Evolutionary conservation across 2,113 vertebrate genomes (phyloP).

Genomic region (Numenius arquata): DNA sequence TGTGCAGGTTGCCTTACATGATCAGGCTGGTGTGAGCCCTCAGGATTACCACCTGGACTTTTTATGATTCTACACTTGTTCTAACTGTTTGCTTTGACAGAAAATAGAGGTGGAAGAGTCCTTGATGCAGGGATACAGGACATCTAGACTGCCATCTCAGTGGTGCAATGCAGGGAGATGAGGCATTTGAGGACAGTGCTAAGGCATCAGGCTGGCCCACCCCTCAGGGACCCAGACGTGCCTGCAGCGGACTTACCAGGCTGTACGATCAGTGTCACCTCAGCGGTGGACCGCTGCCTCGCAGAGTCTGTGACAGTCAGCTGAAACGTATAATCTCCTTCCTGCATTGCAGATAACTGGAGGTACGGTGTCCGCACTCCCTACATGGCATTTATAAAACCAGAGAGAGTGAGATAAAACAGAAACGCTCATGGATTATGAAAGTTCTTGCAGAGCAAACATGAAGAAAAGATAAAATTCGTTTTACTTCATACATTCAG

Average conservation of each 20-base stretch:
- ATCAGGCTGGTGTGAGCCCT: background rate
- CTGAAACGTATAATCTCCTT: constrained; percentile 78
- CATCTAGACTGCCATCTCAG: background rate
- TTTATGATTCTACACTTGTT: background rate
- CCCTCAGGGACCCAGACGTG: background rate
- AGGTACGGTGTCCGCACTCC: constrained; percentile 73
- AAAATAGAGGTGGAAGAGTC: background rate
- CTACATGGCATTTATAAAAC: background rate
- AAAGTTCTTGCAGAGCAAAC: background rate
- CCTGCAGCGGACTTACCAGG: constrained; percentile 69
- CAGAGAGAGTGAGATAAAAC: fast-evolving
- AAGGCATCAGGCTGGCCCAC: background rate
- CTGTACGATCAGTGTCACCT: constrained; percentile 73
- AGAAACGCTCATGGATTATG: background rate
- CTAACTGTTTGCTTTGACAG: background rate
- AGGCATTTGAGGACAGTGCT: fast-evolving
- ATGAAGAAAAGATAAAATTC: background rate
- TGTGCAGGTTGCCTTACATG: background rate
- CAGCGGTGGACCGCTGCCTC: constrained; percentile 70
- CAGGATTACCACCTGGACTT: background rate
- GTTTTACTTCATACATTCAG: background rate
- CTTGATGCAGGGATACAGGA: background rate
- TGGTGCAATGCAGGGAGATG: background rate
- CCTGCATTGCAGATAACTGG: constrained; percentile 76
- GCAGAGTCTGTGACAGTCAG: constrained; percentile 79